These are phyloP conservation scores for Euphonia xanthogaster DNA, from an alignment of 2,797 vertebrate genomes.

Conservation along the genomic window DNA sequence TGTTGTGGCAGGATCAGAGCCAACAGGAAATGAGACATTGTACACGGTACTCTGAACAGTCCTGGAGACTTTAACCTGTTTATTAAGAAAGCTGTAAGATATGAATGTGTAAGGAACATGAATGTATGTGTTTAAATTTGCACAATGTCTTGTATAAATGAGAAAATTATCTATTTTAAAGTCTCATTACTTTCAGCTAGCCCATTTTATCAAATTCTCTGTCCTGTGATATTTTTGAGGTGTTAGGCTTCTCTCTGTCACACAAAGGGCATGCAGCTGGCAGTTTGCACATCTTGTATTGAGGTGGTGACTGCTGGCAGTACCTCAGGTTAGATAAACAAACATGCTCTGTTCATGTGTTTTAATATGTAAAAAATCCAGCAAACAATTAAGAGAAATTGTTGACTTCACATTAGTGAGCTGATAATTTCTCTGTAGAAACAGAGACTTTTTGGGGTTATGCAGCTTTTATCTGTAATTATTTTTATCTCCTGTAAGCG, in stretches of 20 bases:
- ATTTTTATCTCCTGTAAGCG: background rate
- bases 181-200: background rate
- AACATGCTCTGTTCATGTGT: rapidly evolving
- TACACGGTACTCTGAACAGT: background rate
- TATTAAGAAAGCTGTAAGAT: background rate
- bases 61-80: background rate
- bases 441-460: background rate
- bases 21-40: background rate
- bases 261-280: background rate
- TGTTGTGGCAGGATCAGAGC: background rate
- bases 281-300: background rate
- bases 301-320: background rate
- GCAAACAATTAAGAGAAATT: background rate
- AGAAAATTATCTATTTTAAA: background rate
- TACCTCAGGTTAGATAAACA: background rate
- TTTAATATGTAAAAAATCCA: background rate
- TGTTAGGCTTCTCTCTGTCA: background rate
- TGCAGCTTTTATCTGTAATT: conserved; percentile 17
- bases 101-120: background rate
- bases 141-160: background rate
- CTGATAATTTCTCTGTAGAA: conserved; percentile 25
- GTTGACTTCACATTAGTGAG: background rate
- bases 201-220: background rate
- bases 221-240: background rate
- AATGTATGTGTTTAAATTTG: background rate